Conservation (phyloP, 1,140 invertebrate genomes). For the Drosophila fuyamai region DNA sequence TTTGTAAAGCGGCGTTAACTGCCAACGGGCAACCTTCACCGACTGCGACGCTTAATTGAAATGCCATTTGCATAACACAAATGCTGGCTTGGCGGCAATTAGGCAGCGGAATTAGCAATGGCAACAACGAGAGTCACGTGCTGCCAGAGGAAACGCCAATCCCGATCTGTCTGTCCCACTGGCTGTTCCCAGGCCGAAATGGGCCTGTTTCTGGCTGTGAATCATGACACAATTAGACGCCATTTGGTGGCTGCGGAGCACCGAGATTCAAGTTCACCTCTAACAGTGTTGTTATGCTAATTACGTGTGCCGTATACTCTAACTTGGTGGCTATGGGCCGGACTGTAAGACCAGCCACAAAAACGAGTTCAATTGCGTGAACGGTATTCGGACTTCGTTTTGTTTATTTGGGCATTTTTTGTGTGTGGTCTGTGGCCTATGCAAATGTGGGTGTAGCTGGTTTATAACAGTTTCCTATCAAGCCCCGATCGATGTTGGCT, state of each 20-base stretch:
- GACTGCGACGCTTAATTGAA: conserved; percentile 73
- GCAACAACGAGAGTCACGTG: conserved; percentile 63
- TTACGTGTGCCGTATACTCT: conserved; percentile 47
- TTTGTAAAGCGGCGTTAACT: conserved; percentile 59
- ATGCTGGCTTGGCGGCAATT: conserved; percentile 20
- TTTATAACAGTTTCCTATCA: conserved; percentile 66
- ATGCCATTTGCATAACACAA: conserved; percentile 74
- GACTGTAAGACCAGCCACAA: not conserved
- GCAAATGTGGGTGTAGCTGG: conserved; percentile 74
- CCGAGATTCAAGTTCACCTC: conserved; percentile 73
- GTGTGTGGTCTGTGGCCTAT: conserved; percentile 27
- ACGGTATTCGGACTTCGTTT: conserved; percentile 33
- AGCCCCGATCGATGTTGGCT: conserved; percentile 30
- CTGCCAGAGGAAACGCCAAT: conserved; percentile 43
- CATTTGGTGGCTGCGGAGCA: conserved; percentile 27
- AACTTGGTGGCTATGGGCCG: not conserved
- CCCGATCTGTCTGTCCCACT: not conserved
- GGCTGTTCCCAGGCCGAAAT: conserved; percentile 11
- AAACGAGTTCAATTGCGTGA: conserved; percentile 18
- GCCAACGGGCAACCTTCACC: conserved; percentile 72
- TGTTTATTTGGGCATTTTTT: not conserved
- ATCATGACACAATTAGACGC: conserved; percentile 70
- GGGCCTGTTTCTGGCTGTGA: conserved; percentile 48
- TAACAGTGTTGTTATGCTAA: conserved; percentile 63
- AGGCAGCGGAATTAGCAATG: conserved; percentile 17